Percentiles rank a stretch among this genome's conserved stretches.
Conservation (phyloP, 2,888 invertebrate species). For the Drosophila meridionalis region DNA sequence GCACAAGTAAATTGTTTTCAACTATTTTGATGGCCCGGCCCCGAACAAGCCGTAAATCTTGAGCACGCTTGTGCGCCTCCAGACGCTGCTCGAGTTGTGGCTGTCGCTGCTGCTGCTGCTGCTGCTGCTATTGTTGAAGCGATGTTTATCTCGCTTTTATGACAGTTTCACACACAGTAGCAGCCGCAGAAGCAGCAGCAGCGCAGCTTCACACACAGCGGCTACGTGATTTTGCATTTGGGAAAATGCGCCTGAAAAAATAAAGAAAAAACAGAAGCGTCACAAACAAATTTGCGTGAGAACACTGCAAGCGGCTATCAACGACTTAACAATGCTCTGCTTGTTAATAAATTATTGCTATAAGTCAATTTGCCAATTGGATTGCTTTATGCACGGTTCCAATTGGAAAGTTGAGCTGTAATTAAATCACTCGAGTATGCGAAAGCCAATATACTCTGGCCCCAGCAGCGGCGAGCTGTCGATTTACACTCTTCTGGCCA, state of each 20-base stretch:
- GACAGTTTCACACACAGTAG: slow-evolving; percentile 30
- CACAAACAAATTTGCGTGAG: background rate
- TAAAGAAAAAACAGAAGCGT: background rate
- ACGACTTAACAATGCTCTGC: background rate
- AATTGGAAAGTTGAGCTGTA: background rate
- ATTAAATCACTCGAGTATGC: background rate
- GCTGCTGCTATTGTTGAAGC: slow-evolving; percentile 26
- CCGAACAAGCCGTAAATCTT: slow-evolving; percentile 56
- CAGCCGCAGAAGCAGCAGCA: background rate
- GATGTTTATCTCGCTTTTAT: slow-evolving; percentile 52
- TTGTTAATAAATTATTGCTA: background rate
- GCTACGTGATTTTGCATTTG: slow-evolving; percentile 53
- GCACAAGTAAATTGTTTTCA: slow-evolving; percentile 51
- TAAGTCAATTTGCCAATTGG: background rate
- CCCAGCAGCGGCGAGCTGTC: background rate
- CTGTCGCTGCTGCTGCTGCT: slow-evolving; percentile 5
- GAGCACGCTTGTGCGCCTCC: slow-evolving; percentile 33
- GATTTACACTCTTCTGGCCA: slow-evolving; percentile 19
- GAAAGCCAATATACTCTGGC: background rate
- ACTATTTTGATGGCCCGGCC: slow-evolving; percentile 60
- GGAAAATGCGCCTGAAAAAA: slow-evolving; percentile 22
- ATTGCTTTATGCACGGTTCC: too few relatives aligned
- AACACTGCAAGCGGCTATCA: slow-evolving; percentile 1
- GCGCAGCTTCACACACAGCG: slow-evolving; percentile 19
- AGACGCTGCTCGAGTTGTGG: slow-evolving; percentile 33